Conservation (phyloP, 2,888 invertebrate genomes). For the Lasioglossum zephyrum region DNA sequence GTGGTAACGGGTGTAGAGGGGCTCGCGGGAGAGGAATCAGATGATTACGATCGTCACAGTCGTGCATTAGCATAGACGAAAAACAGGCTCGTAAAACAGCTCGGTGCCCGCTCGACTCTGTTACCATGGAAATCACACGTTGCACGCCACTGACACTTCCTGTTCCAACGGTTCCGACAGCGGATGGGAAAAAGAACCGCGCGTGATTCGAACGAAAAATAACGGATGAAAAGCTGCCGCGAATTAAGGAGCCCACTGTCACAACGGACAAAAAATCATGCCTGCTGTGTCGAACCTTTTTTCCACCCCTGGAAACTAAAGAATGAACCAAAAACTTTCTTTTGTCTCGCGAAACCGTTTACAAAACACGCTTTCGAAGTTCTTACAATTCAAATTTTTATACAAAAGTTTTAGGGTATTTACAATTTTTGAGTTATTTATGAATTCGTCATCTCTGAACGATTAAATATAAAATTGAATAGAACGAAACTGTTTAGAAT, state of each 20-base stretch:
- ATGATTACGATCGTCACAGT: conserved; percentile 68
- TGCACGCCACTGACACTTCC: conserved; percentile 62
- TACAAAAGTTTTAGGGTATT: too few relatives aligned
- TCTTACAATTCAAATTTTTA: not conserved
- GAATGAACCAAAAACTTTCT: not conserved
- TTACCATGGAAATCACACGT: conserved; percentile 73
- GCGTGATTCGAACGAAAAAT: conserved; percentile 12
- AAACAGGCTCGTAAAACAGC: conserved; percentile 78
- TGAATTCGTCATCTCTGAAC: too few relatives aligned
- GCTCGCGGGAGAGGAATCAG: conserved; percentile 13
- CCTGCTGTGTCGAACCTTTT: not conserved
- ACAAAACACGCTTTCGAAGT: not conserved
- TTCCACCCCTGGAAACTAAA: not conserved
- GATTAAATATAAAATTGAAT: too few relatives aligned
- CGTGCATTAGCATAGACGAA: conserved; percentile 79
- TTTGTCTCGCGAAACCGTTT: not conserved
- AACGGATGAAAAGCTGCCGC: not conserved
- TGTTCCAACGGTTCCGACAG: conserved; percentile 33
- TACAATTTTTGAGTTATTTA: too few relatives aligned
- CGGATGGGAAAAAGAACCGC: conserved; percentile 10
- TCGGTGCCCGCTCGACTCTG: conserved; percentile 60
- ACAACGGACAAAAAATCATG: not conserved
- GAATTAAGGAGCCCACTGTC: conserved; percentile 7
- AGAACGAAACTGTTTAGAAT: too few relatives aligned
- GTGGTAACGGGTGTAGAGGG: conserved; percentile 8